phyloP scores from a whole-genome alignment of 1,140 invertebrate genomes.

The Parasteatoda tepidariorum region DNA sequence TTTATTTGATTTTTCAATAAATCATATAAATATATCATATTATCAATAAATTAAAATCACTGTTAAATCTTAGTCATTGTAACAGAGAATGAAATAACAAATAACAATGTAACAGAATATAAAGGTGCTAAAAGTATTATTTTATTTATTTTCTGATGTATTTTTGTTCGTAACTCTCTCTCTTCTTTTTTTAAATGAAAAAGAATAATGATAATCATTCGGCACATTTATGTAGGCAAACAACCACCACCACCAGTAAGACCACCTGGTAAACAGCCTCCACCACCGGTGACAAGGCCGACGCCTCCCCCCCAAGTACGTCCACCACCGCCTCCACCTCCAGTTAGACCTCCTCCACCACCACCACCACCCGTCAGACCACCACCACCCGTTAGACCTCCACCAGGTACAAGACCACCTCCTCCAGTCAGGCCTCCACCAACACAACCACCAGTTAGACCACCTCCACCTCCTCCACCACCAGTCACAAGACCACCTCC shows the following conservation, averaged over 20 bases:
- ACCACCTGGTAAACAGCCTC: not conserved
- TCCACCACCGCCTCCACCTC: conserved; percentile 5
- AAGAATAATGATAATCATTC: too few relatives aligned
- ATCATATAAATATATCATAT: too few relatives aligned
- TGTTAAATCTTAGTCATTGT: too few relatives aligned
- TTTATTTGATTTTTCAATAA: too few relatives aligned
- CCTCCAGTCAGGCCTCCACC: conserved; percentile 14
- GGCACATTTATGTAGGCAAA: too few relatives aligned
- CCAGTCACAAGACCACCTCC: not conserved
- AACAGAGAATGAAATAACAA: too few relatives aligned
- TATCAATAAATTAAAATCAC: too few relatives aligned
- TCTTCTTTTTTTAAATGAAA: too few relatives aligned
- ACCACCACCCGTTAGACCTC: not conserved
- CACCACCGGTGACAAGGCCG: not conserved
- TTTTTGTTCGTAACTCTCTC: too few relatives aligned
- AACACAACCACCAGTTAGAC: not conserved
- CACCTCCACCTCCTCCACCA: conserved; percentile 20
- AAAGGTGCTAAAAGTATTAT: too few relatives aligned
- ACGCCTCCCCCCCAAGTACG: not conserved
- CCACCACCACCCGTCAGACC: not conserved
- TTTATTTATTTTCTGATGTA: too few relatives aligned
- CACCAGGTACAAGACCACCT: not conserved
- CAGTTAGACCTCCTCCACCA: conserved; percentile 2
- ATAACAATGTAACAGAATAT: too few relatives aligned
- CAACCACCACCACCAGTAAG: not conserved